A percentile compares a stretch with the other conserved stretches of the same genome.
phyloP scores from a whole-genome alignment of 2,888 invertebrate species.

The Hypselothyrea guttata region DNA sequence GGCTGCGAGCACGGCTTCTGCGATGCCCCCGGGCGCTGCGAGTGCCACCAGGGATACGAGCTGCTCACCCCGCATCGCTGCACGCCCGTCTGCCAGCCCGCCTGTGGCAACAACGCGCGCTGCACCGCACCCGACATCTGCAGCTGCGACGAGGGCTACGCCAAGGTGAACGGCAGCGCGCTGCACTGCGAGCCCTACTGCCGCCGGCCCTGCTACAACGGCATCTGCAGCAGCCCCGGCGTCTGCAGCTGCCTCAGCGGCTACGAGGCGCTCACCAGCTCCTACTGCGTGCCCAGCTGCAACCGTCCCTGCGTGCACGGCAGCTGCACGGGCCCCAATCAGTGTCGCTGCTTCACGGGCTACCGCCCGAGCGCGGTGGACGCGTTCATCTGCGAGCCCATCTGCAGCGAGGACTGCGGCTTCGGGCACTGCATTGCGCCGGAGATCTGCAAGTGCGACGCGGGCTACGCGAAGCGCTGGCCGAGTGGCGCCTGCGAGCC shows the following conservation, averaged over 20 bases:
- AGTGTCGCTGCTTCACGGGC: slow-evolving; percentile 83
- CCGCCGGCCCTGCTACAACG: slow-evolving; percentile 77
- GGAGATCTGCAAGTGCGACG: slow-evolving; percentile 75
- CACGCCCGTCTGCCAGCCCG: slow-evolving; percentile 65
- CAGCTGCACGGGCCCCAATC: slow-evolving; percentile 80
- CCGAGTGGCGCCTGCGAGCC: slow-evolving; percentile 78
- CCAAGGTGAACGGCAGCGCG: slow-evolving; percentile 68
- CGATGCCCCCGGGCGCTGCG: slow-evolving; percentile 76
- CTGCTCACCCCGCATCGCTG: slow-evolving; percentile 72
- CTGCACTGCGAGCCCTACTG: slow-evolving; percentile 78
- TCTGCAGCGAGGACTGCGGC: slow-evolving; percentile 76
- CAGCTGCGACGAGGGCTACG: slow-evolving; percentile 71
- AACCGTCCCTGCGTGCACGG: slow-evolving; percentile 73
- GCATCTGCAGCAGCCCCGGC: slow-evolving; percentile 81
- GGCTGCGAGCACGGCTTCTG: slow-evolving; percentile 82
- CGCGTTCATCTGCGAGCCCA: slow-evolving; percentile 69
- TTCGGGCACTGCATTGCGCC: slow-evolving; percentile 79
- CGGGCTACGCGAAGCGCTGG: slow-evolving; percentile 78
- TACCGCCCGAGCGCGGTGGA: slow-evolving; percentile 61
- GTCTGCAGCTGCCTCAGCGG: slow-evolving; percentile 80
- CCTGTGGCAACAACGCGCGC: slow-evolving; percentile 75
- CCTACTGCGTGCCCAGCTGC: slow-evolving; percentile 78
- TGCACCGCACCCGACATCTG: slow-evolving; percentile 82
- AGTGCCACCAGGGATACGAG: slow-evolving; percentile 76
- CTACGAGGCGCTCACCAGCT: slow-evolving; percentile 67